phyloP scores from a whole-genome alignment of 2,797 vertebrate genomes.

The Rhadinocentrus ornatus region DNA sequence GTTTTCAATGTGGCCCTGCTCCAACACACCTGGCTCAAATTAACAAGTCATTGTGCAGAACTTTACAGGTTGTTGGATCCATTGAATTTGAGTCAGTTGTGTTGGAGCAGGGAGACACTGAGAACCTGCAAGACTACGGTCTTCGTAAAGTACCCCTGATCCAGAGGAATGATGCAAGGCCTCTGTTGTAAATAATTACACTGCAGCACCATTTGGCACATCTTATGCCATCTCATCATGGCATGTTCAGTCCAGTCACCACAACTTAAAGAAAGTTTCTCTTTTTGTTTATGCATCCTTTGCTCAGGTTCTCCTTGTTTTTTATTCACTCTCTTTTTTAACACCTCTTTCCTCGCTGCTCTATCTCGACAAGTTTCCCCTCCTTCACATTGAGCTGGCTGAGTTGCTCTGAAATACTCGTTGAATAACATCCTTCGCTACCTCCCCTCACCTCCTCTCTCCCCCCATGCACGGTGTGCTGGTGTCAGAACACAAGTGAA shows the following conservation, averaged over 20 bases:
- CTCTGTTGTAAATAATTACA: neutral
- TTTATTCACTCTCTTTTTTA: neutral
- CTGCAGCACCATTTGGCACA: neutral
- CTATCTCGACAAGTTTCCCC: slow-evolving; percentile 28
- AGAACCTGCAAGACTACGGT: too few species aligned
- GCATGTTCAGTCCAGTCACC: too few species aligned
- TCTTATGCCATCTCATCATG: neutral
- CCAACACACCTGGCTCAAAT: too few species aligned
- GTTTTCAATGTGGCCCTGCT: too few species aligned
- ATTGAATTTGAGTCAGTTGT: too few species aligned
- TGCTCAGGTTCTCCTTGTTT: too few species aligned
- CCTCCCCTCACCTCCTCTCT: neutral
- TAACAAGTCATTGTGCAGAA: too few species aligned
- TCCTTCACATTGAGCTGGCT: slow-evolving; percentile 50
- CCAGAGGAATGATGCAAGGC: neutral
- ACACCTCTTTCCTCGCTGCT: slow-evolving; percentile 7
- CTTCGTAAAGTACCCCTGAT: neutral
- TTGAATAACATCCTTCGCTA: slow-evolving; percentile 51
- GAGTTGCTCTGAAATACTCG: slow-evolving; percentile 60
- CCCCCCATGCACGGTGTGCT: neutral
- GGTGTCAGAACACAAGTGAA: slow-evolving; percentile 50
- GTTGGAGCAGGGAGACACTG: too few species aligned
- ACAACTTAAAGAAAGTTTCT: neutral
- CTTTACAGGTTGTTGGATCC: too few species aligned
- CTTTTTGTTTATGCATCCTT: neutral